Base-by-base conservation (phyloP, 2,797 vertebrate species). In the Clarias laeviceps region DNA sequence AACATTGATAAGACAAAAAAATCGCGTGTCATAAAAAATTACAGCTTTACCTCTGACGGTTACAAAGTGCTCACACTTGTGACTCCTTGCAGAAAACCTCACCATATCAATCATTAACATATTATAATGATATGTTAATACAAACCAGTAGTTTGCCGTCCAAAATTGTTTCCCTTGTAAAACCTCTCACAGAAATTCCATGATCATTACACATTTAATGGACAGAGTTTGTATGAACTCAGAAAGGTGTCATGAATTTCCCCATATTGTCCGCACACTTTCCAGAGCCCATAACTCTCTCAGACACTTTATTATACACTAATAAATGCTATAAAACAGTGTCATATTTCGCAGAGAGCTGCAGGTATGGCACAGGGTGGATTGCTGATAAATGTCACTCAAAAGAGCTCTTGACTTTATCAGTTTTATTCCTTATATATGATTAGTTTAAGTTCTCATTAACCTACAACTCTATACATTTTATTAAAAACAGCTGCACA, bases 261-360 rank as follows among this genome's bases (percentile, higher is more conserved):
- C 5, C 50, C 27, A 50, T 29, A 2, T 34, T 37, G 0, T 65
- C 40, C 77, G 77, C 32, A n/a, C 59, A 22, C 15, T 77, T n/a
- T 15, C 50, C 72, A 61, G 32, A 77, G 27, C 72, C 24, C 40
- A 74, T 84, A 86, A 68, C 66, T 61, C 80, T 82, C 65, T 32
- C 64, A 18, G 74, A 86, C 40, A 27, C 54, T 65, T 64, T 34
- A 34, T 82, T 86, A 78, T 82, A 77, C 22, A 34, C 61, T 68
- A 40, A 37, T 62, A 77, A 86, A 86, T 70, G 70, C 84, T 57
- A 66, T 74, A 73, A 82, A 81, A 82, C 24, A 59, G 61, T 57
- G 61, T 57, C 78, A 56, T 20, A 57, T 81, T 85, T 74, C 22
- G 69, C 40, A 29, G 40, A 73, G 8, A 61, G 22, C 59, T 62